Base-by-base conservation (phyloP, 1,140 invertebrate species). In the Triops longicaudatus region DNA sequence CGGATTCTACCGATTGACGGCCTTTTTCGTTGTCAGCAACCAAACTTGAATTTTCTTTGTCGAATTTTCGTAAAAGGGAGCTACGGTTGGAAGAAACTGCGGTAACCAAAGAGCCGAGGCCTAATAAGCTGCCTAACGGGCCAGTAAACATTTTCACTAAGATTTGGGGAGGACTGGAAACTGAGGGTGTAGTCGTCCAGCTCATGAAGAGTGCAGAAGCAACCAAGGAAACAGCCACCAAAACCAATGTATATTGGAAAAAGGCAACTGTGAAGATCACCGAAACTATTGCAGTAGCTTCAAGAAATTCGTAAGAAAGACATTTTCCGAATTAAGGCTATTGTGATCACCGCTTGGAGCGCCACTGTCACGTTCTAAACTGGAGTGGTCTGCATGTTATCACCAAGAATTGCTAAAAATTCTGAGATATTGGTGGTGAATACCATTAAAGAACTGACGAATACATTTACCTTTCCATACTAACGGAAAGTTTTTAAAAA, bases 121-220 rank as follows among this genome's bases (percentile, higher is more conserved):
- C 81, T 71, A 91, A 82, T 73, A 85, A 83, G 76, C 83, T 83
- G 72, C 88, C 87, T 12, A 88, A 81, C 26, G 81, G 83, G 17
- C 87, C 87, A 14, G 87, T 85, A 3, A 90, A 81, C 11, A 87
- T 78, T 43, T 85, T 83, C 81, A 86, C 87, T 0, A 90, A 81
- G 28, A 85, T 83, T 80, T 87, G 87, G 3, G 89, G 89, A 31
- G 89, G 80, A 0, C 86, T 84, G 17, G 81, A 82, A 77, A 84
- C 85, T 78, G 86, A 85, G 76, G 83, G 83, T 78, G 84, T 84
- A 72, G 85, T 83, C 0, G 87, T 83, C 75, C 90, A 79, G 63
- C 89, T 88, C 27, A 90, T 85, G 11, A 90, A 89, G 10, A 87
- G 41, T 5, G 90, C 87, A 12, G 90, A 89, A 26, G 90, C 81